Evolutionary conservation across 2,113 vertebrate genomes (phyloP).

Genomic region (Phaetusa simplex): DNA sequence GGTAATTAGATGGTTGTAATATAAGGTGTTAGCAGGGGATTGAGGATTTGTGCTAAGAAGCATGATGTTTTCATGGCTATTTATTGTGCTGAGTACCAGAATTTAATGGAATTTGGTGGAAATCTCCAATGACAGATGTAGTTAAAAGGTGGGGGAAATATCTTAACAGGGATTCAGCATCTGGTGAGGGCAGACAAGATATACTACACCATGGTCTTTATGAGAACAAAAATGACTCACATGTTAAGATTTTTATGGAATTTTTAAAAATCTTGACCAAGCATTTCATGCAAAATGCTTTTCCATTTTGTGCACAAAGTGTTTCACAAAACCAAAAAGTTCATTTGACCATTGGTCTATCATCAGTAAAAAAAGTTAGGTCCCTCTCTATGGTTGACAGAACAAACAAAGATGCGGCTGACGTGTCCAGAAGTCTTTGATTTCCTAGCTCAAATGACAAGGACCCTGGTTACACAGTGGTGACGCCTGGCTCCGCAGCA

Average conservation of each 20-base stretch:
- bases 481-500: accelerated
- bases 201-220: not conserved
- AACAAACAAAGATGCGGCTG: not conserved
- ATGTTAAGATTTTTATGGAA: not conserved
- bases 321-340: not conserved
- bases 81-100: conserved; percentile 64
- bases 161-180: not conserved
- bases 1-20: conserved; percentile 76
- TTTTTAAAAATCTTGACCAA: not conserved
- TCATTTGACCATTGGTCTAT: not conserved
- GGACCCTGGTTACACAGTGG: not conserved
- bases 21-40: conserved; percentile 70
- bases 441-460: not conserved
- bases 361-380: not conserved
- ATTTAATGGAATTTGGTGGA: conserved; percentile 66
- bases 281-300: not conserved
- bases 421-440: not conserved
- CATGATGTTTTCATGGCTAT: conserved; percentile 69
- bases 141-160: not conserved
- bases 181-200: not conserved
- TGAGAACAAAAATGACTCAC: not conserved
- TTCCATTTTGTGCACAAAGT: not conserved
- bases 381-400: not conserved
- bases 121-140: conserved; percentile 35
- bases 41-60: conserved; percentile 74